Base-by-base conservation (phyloP, 2,888 invertebrate genomes). In the Schizaphis graminum region DNA sequence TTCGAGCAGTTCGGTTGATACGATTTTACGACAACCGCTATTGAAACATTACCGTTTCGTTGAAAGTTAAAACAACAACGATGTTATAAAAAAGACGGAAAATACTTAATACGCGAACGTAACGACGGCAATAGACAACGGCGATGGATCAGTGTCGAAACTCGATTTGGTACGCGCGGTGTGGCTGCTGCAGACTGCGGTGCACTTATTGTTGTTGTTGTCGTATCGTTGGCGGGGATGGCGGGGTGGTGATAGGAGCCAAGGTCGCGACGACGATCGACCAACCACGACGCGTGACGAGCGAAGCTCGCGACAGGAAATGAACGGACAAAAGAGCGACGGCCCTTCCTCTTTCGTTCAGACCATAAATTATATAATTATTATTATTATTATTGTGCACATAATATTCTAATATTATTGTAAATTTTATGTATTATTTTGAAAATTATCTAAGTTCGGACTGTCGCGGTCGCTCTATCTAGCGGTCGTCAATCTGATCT, bases 201-300 rank as follows among this genome's bases (percentile, higher is more conserved):
- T 35, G 21, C 35, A 2, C 67, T 77, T 35, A 8, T 77, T 77
- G 77, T 77, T 77, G 77, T 77, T 77, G 77, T 77, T 77, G 77
- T 77, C 21, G 8, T 21, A 35, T 77, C n/a, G 21, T 4, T 35
- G 57, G 86, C 28, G 87, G 26, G n/a, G 41, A 49, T 21, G 57
- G 56, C 2, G 86, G 91, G 61, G n/a, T 90, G 44, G 61, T 87
- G 92, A 92, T 88, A 88, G 92, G 92, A 61, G 87, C 49, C 92
- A 92, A 92, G 92, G 92, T 92, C 92, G 21, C 35, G 77, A 77
- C 21, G 77, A 77, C 35, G 35, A 77, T 77, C 77, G 84, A 57
- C 84, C 86, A 41, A 86, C 86, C 91, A 41, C 91, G 44, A 47
- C 91, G 85, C 44, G n/a, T 28, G 53, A 85, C 57, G 41, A 28